Evolutionary conservation across 2,888 invertebrate species (phyloP), one percentile per base, ranked within the genome.

Genomic region (Crepidodera aurea): DNA sequence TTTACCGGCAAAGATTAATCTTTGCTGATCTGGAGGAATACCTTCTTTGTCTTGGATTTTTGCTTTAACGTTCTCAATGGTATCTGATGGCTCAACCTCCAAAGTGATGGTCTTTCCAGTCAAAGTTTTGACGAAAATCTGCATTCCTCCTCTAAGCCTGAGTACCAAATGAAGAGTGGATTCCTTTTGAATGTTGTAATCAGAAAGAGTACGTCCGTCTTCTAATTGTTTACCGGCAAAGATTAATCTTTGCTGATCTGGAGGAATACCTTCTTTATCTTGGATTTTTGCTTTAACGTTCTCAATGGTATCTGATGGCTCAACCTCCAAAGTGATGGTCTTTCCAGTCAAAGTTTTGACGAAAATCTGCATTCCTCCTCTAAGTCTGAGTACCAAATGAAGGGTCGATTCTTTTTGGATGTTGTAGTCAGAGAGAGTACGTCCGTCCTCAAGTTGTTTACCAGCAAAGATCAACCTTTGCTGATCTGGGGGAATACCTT

Each of bases 31-130:
- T 65, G 69, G 69, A 8, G 91, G 91, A 81, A 92, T 91, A 75
- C 92, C 93, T 85, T 93, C 93, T 83, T 93, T 94, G 79, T 86
- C 86, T 62, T 84, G 83, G 40, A 83, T 84, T 62, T 84, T 84
- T 0, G 83, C 83, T 69, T 87, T 87, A 0, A 87, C 86, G 76
- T 87, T 86, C 71, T 87, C 86, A 69, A 87, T 86, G 0, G 85
- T 84, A 65, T 87, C 86, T 0, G 85, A 84, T 10, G 86, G 83
- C 71, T 87, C 87, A 1, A 84, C 84, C 69, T 84, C 84, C 8
- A 84, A 69, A 0, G 84, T 84, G 67, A 85, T 85, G 42, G 84
- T 86, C 70, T 86, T 86, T 6, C 85, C 85, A 12, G 85, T 86
- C 10, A 86, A 74, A 1, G 85, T 86, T 71, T 86, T 86, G 1